A percentile compares a stretch with the other conserved stretches of the same genome.
phyloP scores from a whole-genome alignment of 1,140 invertebrate genomes.

The Heliconius eleuchia region DNA sequence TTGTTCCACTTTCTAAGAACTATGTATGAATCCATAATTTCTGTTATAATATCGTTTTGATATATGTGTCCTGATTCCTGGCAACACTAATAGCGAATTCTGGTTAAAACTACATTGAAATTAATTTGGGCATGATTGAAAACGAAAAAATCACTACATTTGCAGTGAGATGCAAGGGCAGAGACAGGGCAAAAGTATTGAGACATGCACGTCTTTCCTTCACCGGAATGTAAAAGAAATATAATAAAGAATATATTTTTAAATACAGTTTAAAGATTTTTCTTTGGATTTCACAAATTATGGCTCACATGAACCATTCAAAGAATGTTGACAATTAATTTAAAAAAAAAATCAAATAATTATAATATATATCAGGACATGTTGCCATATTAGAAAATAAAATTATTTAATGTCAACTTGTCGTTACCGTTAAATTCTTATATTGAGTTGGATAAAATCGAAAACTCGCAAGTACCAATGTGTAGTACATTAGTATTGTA shows the following conservation, averaged over 20 bases:
- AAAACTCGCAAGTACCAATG: too few relatives aligned
- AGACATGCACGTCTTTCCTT: slow-evolving; percentile 10
- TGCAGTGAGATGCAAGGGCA: not conserved
- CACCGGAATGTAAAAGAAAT: not conserved
- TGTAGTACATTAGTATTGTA: too few relatives aligned
- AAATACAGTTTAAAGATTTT: not conserved
- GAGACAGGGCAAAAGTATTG: not conserved
- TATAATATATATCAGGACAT: not conserved
- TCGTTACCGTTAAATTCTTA: too few relatives aligned
- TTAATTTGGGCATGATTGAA: not conserved
- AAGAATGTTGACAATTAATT: not conserved
- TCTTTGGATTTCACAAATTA: not conserved
- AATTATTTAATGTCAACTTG: too few relatives aligned
- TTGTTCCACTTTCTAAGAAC: not conserved
- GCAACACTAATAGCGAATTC: not conserved
- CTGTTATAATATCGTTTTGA: not conserved
- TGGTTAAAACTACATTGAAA: slow-evolving; percentile 6
- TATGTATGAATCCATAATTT: not conserved
- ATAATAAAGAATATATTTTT: not conserved
- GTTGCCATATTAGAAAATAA: too few relatives aligned
- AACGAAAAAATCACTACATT: slow-evolving; percentile 12
- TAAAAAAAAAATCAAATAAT: not conserved
- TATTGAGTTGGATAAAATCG: too few relatives aligned
- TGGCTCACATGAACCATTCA: not conserved
- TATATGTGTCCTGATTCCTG: not conserved